phyloP scores from a whole-genome alignment of 2,797 vertebrate species.

The Clamator glandarius region DNA sequence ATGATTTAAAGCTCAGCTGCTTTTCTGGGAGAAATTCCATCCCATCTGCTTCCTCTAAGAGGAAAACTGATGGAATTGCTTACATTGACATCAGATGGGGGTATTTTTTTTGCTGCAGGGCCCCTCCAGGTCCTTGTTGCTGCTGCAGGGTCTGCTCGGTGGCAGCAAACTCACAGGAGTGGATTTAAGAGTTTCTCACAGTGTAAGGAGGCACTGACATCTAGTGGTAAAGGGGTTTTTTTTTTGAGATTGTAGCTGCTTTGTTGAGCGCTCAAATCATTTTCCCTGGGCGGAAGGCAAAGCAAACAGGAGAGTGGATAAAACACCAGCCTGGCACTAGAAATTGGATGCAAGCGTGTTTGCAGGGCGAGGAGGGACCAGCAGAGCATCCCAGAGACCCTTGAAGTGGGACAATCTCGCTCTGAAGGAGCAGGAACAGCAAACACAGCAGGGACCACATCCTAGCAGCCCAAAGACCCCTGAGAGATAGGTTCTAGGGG shows the following conservation, averaged over 20 bases:
- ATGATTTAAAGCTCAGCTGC: neutral
- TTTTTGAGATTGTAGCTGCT: neutral
- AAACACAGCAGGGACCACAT: fast-evolving
- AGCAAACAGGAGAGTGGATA: fast-evolving
- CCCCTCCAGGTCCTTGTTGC: fast-evolving
- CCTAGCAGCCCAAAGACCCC: neutral
- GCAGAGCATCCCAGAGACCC: neutral
- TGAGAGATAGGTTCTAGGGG: neutral
- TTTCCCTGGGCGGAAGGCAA: neutral
- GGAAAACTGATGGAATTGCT: neutral
- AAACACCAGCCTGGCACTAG: too few species aligned
- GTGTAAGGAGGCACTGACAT: conserved; percentile 44
- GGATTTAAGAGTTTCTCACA: neutral
- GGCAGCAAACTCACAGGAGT: neutral
- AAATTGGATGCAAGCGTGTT: fast-evolving
- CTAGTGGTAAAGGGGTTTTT: conserved; percentile 27
- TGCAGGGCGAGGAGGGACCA: neutral
- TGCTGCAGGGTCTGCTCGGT: too few species aligned
- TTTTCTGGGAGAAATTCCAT: neutral
- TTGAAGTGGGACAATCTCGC: fast-evolving
- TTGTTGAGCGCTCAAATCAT: fast-evolving
- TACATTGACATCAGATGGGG: neutral
- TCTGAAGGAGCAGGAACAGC: neutral
- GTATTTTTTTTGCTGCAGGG: neutral
- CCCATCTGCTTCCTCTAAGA: neutral